Evolutionary conservation across 2,888 invertebrate species (phyloP).

Genomic region (Noctua janthina): DNA sequence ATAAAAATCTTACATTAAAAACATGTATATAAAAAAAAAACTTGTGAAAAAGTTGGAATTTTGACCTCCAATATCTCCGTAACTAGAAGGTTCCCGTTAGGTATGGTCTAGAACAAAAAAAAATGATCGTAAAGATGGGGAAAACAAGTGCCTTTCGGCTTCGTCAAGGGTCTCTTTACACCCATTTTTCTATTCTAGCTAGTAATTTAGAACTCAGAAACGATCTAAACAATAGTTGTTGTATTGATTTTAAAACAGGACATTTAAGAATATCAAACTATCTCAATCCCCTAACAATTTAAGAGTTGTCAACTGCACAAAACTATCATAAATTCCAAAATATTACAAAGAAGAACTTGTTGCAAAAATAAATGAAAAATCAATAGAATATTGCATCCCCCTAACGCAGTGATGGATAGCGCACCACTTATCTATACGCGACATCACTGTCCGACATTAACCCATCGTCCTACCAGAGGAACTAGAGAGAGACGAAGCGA

Average conservation of each 20-base stretch:
- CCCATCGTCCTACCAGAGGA: background rate
- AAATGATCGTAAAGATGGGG: too few relatives aligned
- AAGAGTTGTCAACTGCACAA: background rate
- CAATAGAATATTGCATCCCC: conserved; percentile 83
- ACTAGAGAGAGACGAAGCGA: background rate
- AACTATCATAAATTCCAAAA: conserved; percentile 13
- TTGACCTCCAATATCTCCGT: too few relatives aligned
- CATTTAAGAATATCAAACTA: background rate
- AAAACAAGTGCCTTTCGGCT: too few relatives aligned
- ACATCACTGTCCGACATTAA: conserved; percentile 79
- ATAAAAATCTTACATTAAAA: too few relatives aligned
- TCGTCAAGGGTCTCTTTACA: too few relatives aligned
- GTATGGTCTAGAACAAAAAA: too few relatives aligned
- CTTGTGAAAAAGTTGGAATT: too few relatives aligned
- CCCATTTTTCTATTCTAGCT: too few relatives aligned
- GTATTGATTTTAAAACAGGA: background rate
- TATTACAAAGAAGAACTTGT: background rate
- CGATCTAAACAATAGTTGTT: background rate
- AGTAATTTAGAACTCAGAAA: background rate
- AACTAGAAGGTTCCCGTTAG: too few relatives aligned
- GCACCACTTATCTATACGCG: conserved; percentile 82
- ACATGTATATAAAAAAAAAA: too few relatives aligned
- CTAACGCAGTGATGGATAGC: conserved; percentile 87
- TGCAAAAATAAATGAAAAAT: conserved; percentile 72
- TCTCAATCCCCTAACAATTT: background rate